Base-by-base conservation (phyloP, 1,140 invertebrate genomes). In the Apis cerana region DNA sequence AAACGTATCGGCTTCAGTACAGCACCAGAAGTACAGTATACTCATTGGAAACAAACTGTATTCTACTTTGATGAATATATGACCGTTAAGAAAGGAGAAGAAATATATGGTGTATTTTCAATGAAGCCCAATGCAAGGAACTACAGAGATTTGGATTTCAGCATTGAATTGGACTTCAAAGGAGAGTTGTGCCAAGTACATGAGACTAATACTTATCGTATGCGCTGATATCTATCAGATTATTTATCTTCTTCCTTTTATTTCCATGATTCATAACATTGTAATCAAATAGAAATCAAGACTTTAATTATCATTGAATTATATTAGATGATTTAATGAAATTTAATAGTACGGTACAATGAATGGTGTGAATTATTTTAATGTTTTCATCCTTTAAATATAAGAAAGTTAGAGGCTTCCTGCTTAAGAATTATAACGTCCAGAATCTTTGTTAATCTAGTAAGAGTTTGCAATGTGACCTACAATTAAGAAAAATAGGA, bases 1-100 rank as follows among this genome's bases (percentile, higher is more conserved):
- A 99, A 99, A 94, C 95, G 98, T 48, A 97, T 99, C 83, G 99
- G 99, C n/a, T 99, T 99, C 94, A 99, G 98, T 85, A 99, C 99
- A 85, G 98, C 98, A 2, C 99, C 99, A 0, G 99, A 99, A 91
- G 97, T 98, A 8, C 97, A 97, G 10, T 99, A 99, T 92, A 99
- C 99, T 9, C 99, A 99, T 92, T 99, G 99, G 99, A 99, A 99
- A 94, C 99, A 99, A 94, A 99, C 99, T 1, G 99, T 99, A 11
- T 99, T 99, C 93, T 99, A 99, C 93, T 97, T 99, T 87, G 97
- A 99, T 90, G 97, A 99, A 82, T 98, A 99, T 89, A 96, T 99
- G 95, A 98, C 98, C 12, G 98, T 99, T 5, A 99, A 99, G 91
- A 98, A 98, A 88, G 96, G 97, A 27, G 99, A 99, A 93, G 98